Evolutionary conservation across 2,797 vertebrate genomes (phyloP), one percentile per base, ranked within the genome.

Genomic region (Dallia pectoralis): DNA sequence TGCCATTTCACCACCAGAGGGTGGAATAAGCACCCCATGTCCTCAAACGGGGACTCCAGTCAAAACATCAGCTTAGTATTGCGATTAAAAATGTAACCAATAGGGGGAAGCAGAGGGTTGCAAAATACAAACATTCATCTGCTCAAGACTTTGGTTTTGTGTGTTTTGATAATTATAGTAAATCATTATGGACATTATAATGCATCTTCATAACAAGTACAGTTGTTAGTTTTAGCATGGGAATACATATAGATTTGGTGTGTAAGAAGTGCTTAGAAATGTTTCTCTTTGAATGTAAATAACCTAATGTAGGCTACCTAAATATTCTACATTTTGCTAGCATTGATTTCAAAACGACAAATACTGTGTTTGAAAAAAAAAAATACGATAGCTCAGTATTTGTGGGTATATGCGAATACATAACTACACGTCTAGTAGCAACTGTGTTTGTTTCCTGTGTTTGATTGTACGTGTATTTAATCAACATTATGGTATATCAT

Each of bases 1-100:
- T 36, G 33, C 3, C 22, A 56, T 25, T n/a, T 22, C n/a, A 27
- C 47, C 69, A 33, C 4, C n/a, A 56, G 40, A 44, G 3, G 11
- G 40, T 12, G 69, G 36, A 71, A 63, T 63, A 70, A 36, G 12
- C 44, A n/a, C 32, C 65, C 56, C 19, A 18, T 69, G 27, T 69
- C 4, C 16, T 65, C 77, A 79, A 62, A 66, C 82, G 63, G 53
- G 67, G 77, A 70, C 72, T 77, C 66, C 74, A 75, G 78, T 53
- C 72, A 27, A 19, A 7, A 4, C 29, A 44, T 68, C n/a, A 22
- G 25, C 29, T 3, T 19, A 6, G 11, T 67, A 64, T 66, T 68
- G 9, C 59, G 65, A 59, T n/a, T 71, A 3, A 16, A 7, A 30
- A 19, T 56, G 63, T 0, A 5, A 14, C 36, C 53, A n/a, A 27